Evolutionary conservation across 2,113 vertebrate species (phyloP), one percentile per base, ranked within the genome.

Genomic region (Ceuthmochares aereus): DNA sequence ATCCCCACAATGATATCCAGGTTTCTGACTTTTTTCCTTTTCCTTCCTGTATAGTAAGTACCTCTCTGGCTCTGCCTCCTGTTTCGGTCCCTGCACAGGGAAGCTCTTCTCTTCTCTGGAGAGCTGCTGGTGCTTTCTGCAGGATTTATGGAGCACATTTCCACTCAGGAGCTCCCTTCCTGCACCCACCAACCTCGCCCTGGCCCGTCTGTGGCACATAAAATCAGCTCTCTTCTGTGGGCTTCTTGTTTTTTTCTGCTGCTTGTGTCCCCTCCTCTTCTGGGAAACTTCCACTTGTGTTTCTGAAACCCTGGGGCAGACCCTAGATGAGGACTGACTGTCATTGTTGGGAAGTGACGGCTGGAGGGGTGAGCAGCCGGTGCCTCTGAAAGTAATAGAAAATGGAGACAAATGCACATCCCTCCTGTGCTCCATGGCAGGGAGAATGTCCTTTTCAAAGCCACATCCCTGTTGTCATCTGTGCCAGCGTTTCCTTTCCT

Each of bases 1-100:
- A 99, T 92, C 99, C 99, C 13, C 99, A 99, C 98, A 99, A 99
- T 47, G 99, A 99, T 97, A 99, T 99, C 91, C 99, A 99, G 98
- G 99, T 99, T 93, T 95, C 90, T 91, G 62, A 56, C 90, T 84
- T 81, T 84, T 81, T 73, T 62, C 64, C 13, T 81, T 89, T 89
- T 76, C 59, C 73, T 91, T 92, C 75, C 23, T 9, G 1, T 96
- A 4, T 79, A 84, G 91, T 91, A 78, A 84, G 91, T 88, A 84
- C 87, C 42, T 54, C 51, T 90, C 51, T 83, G 84, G 22, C 90
- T 86, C 56, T 64, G 67, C 29, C 27, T 14, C 66, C 21, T 72
- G 34, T 77, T 87, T 55, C 42, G 26, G 51, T 32, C 52, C 36
- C 55, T 34, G n/a, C 21, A 2, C 30, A 43, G 63, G 23, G 25